phyloP scores from a whole-genome alignment of 1,140 invertebrate genomes.

The Potamilus streckersoni region DNA sequence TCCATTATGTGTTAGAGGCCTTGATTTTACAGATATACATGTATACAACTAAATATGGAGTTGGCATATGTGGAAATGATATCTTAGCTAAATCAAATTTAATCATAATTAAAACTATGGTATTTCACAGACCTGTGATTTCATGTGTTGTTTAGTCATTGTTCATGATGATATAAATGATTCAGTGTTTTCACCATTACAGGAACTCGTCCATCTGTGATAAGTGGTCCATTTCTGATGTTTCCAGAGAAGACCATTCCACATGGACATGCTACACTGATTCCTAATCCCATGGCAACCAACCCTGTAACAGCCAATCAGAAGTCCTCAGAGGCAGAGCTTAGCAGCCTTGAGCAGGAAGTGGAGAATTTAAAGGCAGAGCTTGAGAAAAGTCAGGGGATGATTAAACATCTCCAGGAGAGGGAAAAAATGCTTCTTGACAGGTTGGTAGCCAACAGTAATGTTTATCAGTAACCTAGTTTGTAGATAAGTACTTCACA shows the following conservation, averaged over 20 bases:
- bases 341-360: conserved; percentile 63
- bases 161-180: too few relatives aligned
- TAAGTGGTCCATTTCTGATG: conserved; percentile 31
- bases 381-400: conserved; percentile 68
- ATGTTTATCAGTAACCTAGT: conserved; percentile 49
- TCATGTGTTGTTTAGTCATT: too few relatives aligned
- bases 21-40: too few relatives aligned
- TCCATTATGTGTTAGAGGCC: too few relatives aligned
- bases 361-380: conserved; percentile 69
- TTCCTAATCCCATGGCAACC: conserved; percentile 2
- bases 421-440: conserved; percentile 58
- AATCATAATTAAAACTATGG: too few relatives aligned
- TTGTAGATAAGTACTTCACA: background rate
- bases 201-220: conserved; percentile 43
- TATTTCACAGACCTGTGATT: too few relatives aligned
- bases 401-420: conserved; percentile 69
- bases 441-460: conserved; percentile 57
- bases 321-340: conserved; percentile 8
- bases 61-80: too few relatives aligned
- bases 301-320: conserved; percentile 7
- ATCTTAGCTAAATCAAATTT: too few relatives aligned
- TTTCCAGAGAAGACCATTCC: conserved; percentile 9
- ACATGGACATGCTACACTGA: conserved; percentile 22
- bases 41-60: too few relatives aligned
- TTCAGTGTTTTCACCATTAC: background rate